Base-by-base conservation (phyloP, 2,888 invertebrate species). In the Drosophila kanekoi region DNA sequence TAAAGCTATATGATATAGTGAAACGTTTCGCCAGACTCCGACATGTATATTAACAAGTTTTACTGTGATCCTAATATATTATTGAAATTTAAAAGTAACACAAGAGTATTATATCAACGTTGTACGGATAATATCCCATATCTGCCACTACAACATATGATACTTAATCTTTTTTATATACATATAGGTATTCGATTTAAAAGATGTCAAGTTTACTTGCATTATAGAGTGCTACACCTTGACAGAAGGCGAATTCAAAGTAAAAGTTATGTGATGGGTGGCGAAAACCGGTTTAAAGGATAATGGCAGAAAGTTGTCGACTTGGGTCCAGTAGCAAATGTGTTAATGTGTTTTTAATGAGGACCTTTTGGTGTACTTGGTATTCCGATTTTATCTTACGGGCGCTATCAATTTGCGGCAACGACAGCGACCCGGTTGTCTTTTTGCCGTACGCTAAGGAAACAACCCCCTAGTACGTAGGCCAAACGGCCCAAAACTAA, bases 271-370 rank as follows among this genome's bases (percentile, higher is more conserved):
- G 16, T 52, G 28, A 57, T 48, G 16, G 6, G 20, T 9, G 18
- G 4, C 6, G 23, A 13, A 8, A 18, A 16, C 51, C 48, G 48
- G 23, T 33, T 52, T 53, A n/a, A 1, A 16, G 32, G 44, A 33
- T 40, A 35, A 35, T 18, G 40, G 4, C 3, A 20, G n/a, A n/a
- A 40, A 35, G 4, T 32, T n/a, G 6, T 20, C 16, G 13, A 37
- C 11, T 11, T 10, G 10, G 4, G 11, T 14, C 16, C 20, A 37
- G 18, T 41, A 64, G 10, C 32, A 63, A 41, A 45, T 65, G 60
- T 63, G 63, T 49, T 68, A 81, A 79, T 76, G 76, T 62, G 68
- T 71, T 77, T 78, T 73, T 77, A 76, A 81, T 81, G 68, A 69
- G 57, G 45, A 51, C 57, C 57, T 69, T 69, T 66, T 67, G 61